Evolutionary conservation across 2,888 invertebrate species (phyloP).

Genomic region (Drosophila conformis): DNA sequence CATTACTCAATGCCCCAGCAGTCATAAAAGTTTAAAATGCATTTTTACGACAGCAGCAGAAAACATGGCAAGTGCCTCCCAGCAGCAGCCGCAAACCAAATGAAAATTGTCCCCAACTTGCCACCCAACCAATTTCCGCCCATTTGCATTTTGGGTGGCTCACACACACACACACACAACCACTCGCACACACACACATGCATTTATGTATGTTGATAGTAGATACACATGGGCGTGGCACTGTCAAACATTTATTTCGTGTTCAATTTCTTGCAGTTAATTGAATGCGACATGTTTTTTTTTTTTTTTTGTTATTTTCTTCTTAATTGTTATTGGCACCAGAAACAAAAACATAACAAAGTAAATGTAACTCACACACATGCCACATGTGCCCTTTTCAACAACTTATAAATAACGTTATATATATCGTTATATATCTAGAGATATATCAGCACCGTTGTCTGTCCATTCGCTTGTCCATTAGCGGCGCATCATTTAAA

Average conservation of each 20-base stretch:
- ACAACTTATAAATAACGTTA: background rate
- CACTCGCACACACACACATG: background rate
- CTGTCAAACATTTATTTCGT: slow-evolving; percentile 34
- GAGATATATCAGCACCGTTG: slow-evolving; percentile 36
- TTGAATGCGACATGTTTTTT: slow-evolving; percentile 49
- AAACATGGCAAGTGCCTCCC: slow-evolving; percentile 41
- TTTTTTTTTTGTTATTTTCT: slow-evolving; percentile 1
- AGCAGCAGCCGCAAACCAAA: slow-evolving; percentile 37
- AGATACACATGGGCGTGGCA: slow-evolving; percentile 60
- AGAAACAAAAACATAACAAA: slow-evolving; percentile 23
- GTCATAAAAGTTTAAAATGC: slow-evolving; percentile 69
- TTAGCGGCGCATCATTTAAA: slow-evolving; percentile 72
- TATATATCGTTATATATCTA: slow-evolving; percentile 6
- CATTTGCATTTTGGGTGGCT: slow-evolving; percentile 29
- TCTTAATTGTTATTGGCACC: slow-evolving; percentile 26
- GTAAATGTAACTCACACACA: slow-evolving; percentile 45
- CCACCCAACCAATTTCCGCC: slow-evolving; percentile 23
- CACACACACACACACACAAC: background rate
- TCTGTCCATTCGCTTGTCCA: slow-evolving; percentile 70
- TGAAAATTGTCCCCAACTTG: slow-evolving; percentile 48
- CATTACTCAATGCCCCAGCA: slow-evolving; percentile 65
- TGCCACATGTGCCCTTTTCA: slow-evolving; percentile 31
- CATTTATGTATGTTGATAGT: background rate
- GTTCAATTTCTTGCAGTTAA: slow-evolving; percentile 41
- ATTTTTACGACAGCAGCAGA: slow-evolving; percentile 55